Conservation (phyloP, 2,888 invertebrate genomes). For the Sarcophaga carnaria region DNA sequence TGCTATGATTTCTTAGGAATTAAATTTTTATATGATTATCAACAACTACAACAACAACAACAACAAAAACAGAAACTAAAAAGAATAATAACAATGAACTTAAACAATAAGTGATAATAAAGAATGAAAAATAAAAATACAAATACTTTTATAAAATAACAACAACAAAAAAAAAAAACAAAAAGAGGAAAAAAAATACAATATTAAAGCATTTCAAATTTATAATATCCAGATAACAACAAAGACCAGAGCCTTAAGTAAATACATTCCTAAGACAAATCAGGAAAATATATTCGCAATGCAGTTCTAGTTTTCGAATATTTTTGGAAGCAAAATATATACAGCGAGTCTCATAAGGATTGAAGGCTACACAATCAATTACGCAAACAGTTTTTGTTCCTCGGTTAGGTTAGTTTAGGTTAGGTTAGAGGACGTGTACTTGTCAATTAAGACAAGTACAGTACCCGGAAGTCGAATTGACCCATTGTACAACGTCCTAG, state of each 20-base stretch:
- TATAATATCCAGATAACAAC: conserved; percentile 13
- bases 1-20: conserved; percentile 50
- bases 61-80: conserved; percentile 4
- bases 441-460: too few species aligned
- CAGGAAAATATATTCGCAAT: background rate
- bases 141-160: conserved; percentile 27
- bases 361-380: too few species aligned
- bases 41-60: conserved; percentile 45
- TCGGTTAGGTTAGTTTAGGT: too few species aligned
- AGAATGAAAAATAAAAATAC: conserved; percentile 47
- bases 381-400: too few species aligned
- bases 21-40: conserved; percentile 25
- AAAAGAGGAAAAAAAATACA: conserved; percentile 1
- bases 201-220: conserved; percentile 42
- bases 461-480: too few species aligned
- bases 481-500: too few species aligned
- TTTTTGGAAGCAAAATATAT: too few species aligned
- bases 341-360: too few species aligned
- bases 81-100: conserved; percentile 62
- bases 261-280: background rate
- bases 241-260: background rate
- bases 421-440: too few species aligned
- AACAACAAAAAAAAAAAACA: background rate
- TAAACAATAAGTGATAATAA: conserved; percentile 66
- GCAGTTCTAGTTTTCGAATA: background rate